Percentiles rank a stretch among this genome's conserved stretches.
Conservation (phyloP, 2,888 invertebrate species). For the Gastracanthus pulcherrimus region DNA sequence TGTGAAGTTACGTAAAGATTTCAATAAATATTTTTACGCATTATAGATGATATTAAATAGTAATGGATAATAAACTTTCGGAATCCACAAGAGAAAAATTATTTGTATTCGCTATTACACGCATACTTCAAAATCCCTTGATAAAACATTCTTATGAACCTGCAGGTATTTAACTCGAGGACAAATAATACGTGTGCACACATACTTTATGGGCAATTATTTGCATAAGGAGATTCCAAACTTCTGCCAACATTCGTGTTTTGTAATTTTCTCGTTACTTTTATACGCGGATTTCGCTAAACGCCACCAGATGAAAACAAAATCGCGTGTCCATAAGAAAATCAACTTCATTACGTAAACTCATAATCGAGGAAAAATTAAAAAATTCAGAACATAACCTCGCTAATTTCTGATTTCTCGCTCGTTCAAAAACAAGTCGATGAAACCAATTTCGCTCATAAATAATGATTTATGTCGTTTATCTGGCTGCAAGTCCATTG, state of each 20-base stretch:
- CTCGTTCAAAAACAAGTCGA: too few relatives aligned
- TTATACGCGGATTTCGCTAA: not conserved
- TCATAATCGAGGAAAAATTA: not conserved
- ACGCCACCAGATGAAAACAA: not conserved
- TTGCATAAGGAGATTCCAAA: conserved; percentile 38
- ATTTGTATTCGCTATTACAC: not conserved
- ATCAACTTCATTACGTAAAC: not conserved
- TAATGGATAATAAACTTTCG: conserved; percentile 14
- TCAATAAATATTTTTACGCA: too few relatives aligned
- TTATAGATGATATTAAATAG: not conserved
- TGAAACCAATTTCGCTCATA: too few relatives aligned
- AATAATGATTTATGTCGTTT: too few relatives aligned
- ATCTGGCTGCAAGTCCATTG: too few relatives aligned
- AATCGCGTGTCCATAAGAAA: not conserved
- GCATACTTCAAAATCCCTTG: conserved; percentile 15
- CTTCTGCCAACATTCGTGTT: not conserved
- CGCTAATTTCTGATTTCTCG: too few relatives aligned
- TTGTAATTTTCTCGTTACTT: conserved; percentile 6
- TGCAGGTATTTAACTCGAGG: conserved; percentile 21
- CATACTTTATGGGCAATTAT: conserved; percentile 33
- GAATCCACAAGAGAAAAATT: not conserved
- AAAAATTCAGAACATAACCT: too few relatives aligned
- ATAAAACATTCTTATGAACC: not conserved
- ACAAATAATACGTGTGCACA: not conserved
- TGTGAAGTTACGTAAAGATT: too few relatives aligned